Conservation (phyloP, 2,888 invertebrate species). For the Caenorhabditis imperialis region DNA sequence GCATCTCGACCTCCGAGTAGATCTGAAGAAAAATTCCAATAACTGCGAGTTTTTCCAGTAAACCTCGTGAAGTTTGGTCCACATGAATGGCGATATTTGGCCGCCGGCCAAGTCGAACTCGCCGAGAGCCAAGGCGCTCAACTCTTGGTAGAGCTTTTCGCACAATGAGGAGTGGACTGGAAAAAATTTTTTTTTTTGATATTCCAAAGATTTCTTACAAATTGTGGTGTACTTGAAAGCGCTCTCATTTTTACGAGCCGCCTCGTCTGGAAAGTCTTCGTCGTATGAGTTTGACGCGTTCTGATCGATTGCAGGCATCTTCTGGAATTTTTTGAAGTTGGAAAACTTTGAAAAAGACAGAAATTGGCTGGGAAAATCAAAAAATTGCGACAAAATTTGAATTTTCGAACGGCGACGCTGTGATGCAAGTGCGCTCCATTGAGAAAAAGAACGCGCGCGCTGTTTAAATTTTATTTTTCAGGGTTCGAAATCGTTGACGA, state of each 20-base stretch:
- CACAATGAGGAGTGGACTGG: slow-evolving; percentile 39
- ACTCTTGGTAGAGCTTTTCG: slow-evolving; percentile 46
- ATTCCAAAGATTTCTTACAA: slow-evolving; percentile 12
- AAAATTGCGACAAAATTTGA: no score
- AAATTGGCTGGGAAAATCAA: no score
- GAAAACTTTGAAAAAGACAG: no score
- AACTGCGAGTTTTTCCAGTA: background rate
- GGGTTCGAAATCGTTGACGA: no score
- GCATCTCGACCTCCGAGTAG: slow-evolving; percentile 39
- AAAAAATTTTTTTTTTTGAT: background rate
- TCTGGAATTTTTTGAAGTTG: no score
- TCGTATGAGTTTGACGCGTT: no score
- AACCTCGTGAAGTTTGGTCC: slow-evolving; percentile 48
- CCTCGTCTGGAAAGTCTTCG: no score
- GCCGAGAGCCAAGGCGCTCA: slow-evolving; percentile 33
- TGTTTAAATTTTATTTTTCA: no score
- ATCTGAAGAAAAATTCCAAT: slow-evolving; percentile 14
- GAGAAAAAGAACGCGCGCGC: no score
- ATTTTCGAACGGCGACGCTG: no score
- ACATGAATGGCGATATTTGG: slow-evolving; percentile 43
- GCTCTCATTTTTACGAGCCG: slow-evolving; percentile 22
- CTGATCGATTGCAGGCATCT: no score
- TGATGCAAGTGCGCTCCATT: no score
- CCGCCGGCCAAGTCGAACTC: slow-evolving; percentile 45
- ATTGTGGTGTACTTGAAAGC: slow-evolving; percentile 45